Percentiles rank a stretch among this genome's conserved stretches.
These are phyloP conservation scores for Xerus rutilus DNA, from an alignment of 2,797 vertebrate genomes.

Conservation along the genomic window DNA sequence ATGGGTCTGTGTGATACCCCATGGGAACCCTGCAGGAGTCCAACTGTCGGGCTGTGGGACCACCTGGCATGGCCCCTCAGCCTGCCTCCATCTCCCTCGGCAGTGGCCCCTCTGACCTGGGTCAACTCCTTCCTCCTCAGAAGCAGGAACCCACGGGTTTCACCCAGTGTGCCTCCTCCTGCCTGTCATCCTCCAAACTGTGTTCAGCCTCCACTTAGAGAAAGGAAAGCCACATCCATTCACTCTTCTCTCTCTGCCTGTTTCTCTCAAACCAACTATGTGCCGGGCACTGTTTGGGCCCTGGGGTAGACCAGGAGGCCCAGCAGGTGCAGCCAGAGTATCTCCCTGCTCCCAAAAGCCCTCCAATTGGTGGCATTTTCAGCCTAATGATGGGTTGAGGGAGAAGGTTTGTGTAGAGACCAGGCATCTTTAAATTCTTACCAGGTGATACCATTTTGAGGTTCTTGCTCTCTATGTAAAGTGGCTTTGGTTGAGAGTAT, in stretches of 20 bases:
- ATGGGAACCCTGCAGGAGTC: neutral
- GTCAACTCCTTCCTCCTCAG: neutral
- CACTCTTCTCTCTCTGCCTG: neutral
- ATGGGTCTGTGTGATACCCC: neutral
- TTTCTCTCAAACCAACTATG: fast-evolving
- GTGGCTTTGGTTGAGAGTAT: neutral
- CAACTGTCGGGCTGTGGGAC: neutral
- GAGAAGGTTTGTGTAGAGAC: neutral
- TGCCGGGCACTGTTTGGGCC: neutral
- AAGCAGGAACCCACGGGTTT: neutral
- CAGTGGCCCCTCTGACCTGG: neutral
- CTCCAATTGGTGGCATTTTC: neutral
- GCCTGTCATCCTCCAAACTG: neutral
- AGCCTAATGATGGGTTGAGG: neutral
- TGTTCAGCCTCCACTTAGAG: neutral
- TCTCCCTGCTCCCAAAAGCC: neutral
- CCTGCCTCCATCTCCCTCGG: neutral
- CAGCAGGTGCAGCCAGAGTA: no score
- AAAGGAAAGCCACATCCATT: neutral
- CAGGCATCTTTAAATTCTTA: neutral
- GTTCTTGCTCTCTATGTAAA: neutral
- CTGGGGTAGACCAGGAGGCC: no score
- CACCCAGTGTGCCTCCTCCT: neutral
- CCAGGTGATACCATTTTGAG: neutral
- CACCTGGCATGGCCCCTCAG: fast-evolving